A percentile compares a stretch with the other conserved stretches of the same genome.
These are phyloP conservation scores for Andrena haemorrhoa DNA, from an alignment of 2,888 invertebrate genomes.

Conservation along the genomic window DNA sequence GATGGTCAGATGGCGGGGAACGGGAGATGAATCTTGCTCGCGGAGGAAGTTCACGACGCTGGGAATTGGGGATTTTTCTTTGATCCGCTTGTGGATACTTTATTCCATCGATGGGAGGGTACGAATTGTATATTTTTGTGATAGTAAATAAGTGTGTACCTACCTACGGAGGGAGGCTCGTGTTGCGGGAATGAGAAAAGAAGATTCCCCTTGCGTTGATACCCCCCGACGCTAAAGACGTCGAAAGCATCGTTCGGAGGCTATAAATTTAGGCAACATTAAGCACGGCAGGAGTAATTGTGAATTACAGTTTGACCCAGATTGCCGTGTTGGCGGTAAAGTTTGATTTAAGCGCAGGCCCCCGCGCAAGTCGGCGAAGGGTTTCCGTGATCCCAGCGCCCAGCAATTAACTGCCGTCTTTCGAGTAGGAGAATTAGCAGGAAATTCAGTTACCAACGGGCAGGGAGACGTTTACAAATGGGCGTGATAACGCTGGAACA, in stretches of 20 bases:
- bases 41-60: neutral
- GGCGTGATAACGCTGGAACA: conserved; percentile 24
- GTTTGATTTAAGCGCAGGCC: conserved; percentile 22
- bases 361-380: conserved; percentile 2
- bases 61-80: no score
- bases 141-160: no score
- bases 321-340: neutral
- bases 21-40: neutral
- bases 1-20: no score
- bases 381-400: conserved; percentile 21
- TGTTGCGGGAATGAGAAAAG: no score
- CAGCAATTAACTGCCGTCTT: conserved; percentile 35
- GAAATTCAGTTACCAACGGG: conserved; percentile 26
- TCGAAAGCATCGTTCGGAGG: neutral
- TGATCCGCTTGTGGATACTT: no score
- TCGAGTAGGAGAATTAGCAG: conserved; percentile 4
- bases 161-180: no score
- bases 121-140: no score
- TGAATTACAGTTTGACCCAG: conserved; percentile 10
- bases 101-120: no score
- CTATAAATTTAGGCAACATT: neutral
- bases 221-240: neutral
- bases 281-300: neutral
- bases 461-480: conserved; percentile 37
- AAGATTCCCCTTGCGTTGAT: no score